These are phyloP conservation scores for Pteronura brasiliensis DNA, from an alignment of 2,113 vertebrate genomes.

Conservation along the genomic window DNA sequence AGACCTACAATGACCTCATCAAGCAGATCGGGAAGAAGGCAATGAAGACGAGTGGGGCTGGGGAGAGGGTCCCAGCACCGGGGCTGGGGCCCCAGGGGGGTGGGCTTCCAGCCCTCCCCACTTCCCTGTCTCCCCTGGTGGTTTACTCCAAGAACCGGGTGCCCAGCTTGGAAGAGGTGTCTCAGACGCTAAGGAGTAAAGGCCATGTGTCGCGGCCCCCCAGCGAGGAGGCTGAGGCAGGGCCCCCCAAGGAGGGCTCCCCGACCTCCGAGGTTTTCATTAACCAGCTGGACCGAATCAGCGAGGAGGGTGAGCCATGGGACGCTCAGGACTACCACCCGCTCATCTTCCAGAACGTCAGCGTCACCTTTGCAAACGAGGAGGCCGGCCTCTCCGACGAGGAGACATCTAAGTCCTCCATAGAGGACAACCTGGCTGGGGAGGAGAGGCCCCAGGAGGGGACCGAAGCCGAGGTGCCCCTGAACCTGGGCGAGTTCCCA, in stretches of 20 bases:
- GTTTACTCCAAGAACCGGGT: conserved; percentile 91
- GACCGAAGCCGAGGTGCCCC: conserved; percentile 73
- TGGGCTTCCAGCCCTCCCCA: conserved; percentile 82
- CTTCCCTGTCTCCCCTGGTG: conserved; percentile 79
- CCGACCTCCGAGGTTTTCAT: conserved; percentile 79
- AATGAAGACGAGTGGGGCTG: conserved; percentile 64
- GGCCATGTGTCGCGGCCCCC: conserved; percentile 83
- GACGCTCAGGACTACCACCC: conserved; percentile 91
- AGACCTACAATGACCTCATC: conserved; percentile 96
- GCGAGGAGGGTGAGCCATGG: conserved; percentile 87
- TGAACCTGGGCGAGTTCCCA: conserved; percentile 84
- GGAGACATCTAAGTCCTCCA: conserved; percentile 90
- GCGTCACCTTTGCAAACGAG: conserved; percentile 90
- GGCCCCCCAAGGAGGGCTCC: conserved; percentile 73
- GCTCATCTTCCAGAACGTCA: conserved; percentile 89
- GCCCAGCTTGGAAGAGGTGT: conserved; percentile 88
- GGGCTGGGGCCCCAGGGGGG: conserved; percentile 82
- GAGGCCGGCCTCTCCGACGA: conserved; percentile 83
- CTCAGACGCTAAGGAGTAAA: conserved; percentile 82
- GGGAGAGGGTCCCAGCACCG: conserved; percentile 78
- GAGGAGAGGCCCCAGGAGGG: conserved; percentile 76
- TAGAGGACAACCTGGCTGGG: conserved; percentile 89
- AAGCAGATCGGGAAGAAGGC: conserved; percentile 94
- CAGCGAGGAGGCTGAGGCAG: conserved; percentile 57
- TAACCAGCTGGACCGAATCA: conserved; percentile 96